Evolutionary conservation across 1,140 invertebrate genomes (phyloP).

Genomic region (Drosophila prosaltans): DNA sequence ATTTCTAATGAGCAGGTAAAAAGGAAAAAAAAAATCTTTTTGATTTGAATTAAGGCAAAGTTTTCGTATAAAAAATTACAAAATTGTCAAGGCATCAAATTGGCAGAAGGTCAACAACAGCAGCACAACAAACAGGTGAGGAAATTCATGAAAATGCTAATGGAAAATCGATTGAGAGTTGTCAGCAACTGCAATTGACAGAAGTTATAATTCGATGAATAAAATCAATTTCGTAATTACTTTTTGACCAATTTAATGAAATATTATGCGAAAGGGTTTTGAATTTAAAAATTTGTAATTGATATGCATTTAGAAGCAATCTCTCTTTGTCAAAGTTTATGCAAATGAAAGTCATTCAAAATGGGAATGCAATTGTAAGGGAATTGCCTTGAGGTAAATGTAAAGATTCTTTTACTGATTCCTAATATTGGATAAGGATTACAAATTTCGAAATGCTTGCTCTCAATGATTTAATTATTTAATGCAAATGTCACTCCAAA

Average conservation of each 20-base stretch:
- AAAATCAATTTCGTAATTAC: background rate
- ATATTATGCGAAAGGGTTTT: too few relatives aligned
- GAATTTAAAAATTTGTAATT: too few relatives aligned
- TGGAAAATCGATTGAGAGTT: background rate
- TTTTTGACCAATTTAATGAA: background rate
- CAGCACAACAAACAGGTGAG: conserved; percentile 14
- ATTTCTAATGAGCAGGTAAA: conserved; percentile 70
- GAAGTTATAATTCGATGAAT: background rate
- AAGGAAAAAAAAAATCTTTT: conserved; percentile 61
- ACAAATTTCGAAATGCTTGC: too few relatives aligned
- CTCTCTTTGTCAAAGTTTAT: too few relatives aligned
- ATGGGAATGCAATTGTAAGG: too few relatives aligned
- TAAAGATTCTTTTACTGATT: too few relatives aligned
- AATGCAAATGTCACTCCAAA: too few relatives aligned
- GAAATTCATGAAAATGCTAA: conserved; percentile 7
- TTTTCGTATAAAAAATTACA: conserved; percentile 80
- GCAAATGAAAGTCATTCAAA: too few relatives aligned
- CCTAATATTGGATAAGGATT: too few relatives aligned
- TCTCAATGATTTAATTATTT: too few relatives aligned
- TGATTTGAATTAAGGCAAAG: conserved; percentile 70
- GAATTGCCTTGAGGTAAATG: too few relatives aligned
- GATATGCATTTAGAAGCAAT: too few relatives aligned
- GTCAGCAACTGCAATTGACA: background rate
- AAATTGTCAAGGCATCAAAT: conserved; percentile 81
- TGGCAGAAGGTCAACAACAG: conserved; percentile 58